Base-by-base conservation (phyloP, 2,888 invertebrate genomes). In the Hylaea fasciaria region DNA sequence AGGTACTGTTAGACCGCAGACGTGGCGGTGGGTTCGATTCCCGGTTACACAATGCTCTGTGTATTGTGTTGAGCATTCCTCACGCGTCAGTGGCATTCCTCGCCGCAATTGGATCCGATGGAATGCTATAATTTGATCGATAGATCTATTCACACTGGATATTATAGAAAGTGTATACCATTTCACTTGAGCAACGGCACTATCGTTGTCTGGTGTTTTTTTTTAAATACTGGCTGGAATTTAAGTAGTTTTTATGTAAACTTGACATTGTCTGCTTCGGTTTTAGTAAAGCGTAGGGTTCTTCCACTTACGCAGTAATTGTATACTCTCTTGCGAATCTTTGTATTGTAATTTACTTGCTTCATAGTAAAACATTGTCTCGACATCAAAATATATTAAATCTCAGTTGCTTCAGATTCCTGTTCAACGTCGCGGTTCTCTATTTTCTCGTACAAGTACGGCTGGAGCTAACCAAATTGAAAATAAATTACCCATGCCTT, bases 1-100 rank as follows among this genome's bases (percentile, higher is more conserved):
- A 51, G 61, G 72, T 76, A 81, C 81, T 73, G 78, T 80, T 79
- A 77, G 74, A 83, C 85, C 83, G 75, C 82, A 83, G 76, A 61
- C 62, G 47, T 69, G 72, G 78, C 78, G 76, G 78, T 72, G 71
- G 72, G 73, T 83, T 82, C 71, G 75, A 82, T 80, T 81, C 82
- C 77, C 76, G 70, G 64, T 81, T 81, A 74, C 82, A 80, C 78
- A 82, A 81, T 75, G 69, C 64, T 62, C 49, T 66, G 65, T 64
- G 65, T 64, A 66, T 69, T 70, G 74, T 70, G 70, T 65, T 51
- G 50, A 67, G 72, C 78, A 78, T 85, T 77, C 79, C 77, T 58
- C 57, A 74, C 74, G 68, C 68, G 70, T 57, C 68, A 61, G 66
- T 68, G 73, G 64, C 70, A 57, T 65, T 71, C 69, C 64, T 71